Conservation (phyloP, 2,888 invertebrate species). For the Alitta virens region DNA sequence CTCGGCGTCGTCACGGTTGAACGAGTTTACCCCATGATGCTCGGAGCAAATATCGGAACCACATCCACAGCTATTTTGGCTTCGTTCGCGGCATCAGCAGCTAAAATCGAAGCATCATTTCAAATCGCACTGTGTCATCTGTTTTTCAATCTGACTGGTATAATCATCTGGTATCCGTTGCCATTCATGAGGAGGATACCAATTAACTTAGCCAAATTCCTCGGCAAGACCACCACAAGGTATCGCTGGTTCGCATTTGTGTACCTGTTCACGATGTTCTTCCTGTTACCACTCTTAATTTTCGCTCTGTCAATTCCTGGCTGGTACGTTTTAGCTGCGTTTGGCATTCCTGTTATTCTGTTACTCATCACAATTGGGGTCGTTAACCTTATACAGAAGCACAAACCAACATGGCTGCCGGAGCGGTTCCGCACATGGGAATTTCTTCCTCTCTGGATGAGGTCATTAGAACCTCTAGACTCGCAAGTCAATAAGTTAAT, state of each 20-base stretch:
- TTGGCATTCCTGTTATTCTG: constrained; percentile 31
- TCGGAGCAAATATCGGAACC: constrained; percentile 50
- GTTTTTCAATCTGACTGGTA: constrained; percentile 36
- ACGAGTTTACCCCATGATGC: constrained; percentile 47
- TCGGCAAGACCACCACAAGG: constrained; percentile 36
- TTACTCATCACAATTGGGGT: constrained; percentile 27
- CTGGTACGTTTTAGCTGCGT: constrained; percentile 29
- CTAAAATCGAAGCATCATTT: constrained; percentile 16
- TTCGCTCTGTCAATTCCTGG: constrained; percentile 36
- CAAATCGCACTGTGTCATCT: constrained; percentile 37
- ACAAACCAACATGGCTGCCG: constrained; percentile 32
- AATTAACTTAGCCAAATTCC: constrained; percentile 30
- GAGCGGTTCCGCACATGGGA: constrained; percentile 34
- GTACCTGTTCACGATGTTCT: constrained; percentile 36
- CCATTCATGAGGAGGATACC: constrained; percentile 32
- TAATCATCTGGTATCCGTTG: constrained; percentile 32
- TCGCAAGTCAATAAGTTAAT: constrained; percentile 4
- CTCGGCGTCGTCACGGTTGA: constrained; percentile 43
- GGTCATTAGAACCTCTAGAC: constrained; percentile 35
- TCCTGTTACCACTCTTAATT: constrained; percentile 33
- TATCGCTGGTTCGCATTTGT: constrained; percentile 44
- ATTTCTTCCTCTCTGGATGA: constrained; percentile 34
- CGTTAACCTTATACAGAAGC: constrained; percentile 33
- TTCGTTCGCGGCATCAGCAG: constrained; percentile 26
- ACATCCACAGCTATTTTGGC: constrained; percentile 50